These are phyloP conservation scores for Caenorhabditis zanzibari DNA, from an alignment of 2,888 invertebrate genomes.

Conservation along the genomic window DNA sequence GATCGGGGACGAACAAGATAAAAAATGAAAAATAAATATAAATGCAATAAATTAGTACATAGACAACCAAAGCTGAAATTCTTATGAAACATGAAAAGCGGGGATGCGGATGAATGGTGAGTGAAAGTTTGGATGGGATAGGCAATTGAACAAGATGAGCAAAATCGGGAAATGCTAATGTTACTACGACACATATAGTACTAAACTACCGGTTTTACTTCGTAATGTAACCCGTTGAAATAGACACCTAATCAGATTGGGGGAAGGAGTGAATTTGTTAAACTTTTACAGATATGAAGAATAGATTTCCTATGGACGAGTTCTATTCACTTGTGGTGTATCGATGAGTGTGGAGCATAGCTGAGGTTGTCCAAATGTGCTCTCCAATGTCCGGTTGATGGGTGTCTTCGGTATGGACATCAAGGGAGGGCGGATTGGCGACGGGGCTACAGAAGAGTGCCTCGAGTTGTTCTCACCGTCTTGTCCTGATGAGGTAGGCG, in stretches of 20 bases:
- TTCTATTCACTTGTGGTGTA: slow-evolving; percentile 33
- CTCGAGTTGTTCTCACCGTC: not conserved
- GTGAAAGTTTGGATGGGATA: slow-evolving; percentile 4
- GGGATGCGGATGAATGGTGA: not conserved
- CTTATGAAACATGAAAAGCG: slow-evolving; percentile 32
- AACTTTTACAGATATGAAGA: slow-evolving; percentile 7
- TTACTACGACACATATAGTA: slow-evolving; percentile 22
- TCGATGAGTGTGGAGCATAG: slow-evolving; percentile 64
- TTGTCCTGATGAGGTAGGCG: slow-evolving; percentile 17
- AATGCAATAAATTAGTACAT: slow-evolving; percentile 41
- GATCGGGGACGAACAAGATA: not conserved
- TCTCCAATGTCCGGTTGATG: slow-evolving; percentile 45
- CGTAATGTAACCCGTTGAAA: slow-evolving; percentile 41
- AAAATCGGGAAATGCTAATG: slow-evolving; percentile 37
- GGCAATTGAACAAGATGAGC: slow-evolving; percentile 26
- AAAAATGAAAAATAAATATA: slow-evolving; percentile 20
- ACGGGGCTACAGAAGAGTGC: slow-evolving; percentile 4
- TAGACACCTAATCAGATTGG: slow-evolving; percentile 18
- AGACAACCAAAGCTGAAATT: slow-evolving; percentile 31
- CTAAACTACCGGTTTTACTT: slow-evolving; percentile 47
- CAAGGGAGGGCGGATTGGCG: slow-evolving; percentile 47
- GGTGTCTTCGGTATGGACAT: slow-evolving; percentile 57
- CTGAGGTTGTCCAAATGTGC: slow-evolving; percentile 59
- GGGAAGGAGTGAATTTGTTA: not conserved
- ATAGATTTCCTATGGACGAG: slow-evolving; percentile 4